Percentiles rank a stretch among this genome's conserved stretches.
phyloP scores from a whole-genome alignment of 2,113 vertebrate species.

The Atractosteus spatula region DNA sequence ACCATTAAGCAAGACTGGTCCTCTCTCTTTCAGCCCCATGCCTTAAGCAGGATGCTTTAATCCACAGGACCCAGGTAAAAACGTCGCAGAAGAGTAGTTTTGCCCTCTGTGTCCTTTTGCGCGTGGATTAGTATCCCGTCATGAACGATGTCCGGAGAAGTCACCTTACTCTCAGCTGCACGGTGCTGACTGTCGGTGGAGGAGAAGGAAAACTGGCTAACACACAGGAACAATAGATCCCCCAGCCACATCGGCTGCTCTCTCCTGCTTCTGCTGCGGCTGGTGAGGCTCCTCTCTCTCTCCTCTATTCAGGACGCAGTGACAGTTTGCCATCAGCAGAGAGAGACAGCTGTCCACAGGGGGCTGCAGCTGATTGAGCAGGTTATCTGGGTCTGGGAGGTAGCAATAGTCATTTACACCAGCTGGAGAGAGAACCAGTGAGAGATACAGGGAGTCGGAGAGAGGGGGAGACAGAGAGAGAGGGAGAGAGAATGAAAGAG shows the following conservation, averaged over 20 bases:
- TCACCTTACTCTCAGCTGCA: conserved; percentile 38
- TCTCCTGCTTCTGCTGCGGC: conserved; percentile 33
- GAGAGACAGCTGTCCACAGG: conserved; percentile 65
- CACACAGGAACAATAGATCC: conserved; percentile 72
- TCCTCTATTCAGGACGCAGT: conserved; percentile 55
- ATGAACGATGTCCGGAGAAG: conserved; percentile 14
- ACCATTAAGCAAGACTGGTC: conserved; percentile 40
- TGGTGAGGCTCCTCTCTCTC: conserved; percentile 27
- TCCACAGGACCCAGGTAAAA: conserved; percentile 38
- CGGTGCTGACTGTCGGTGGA: conserved; percentile 56
- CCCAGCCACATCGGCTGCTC: conserved; percentile 38
- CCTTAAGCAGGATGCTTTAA: conserved; percentile 63
- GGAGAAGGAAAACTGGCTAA: conserved; percentile 54
- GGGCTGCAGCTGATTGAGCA: conserved; percentile 72
- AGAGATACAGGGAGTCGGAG: conserved; percentile 32
- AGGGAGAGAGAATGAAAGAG: conserved; percentile 45
- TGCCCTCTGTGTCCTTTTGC: too few species aligned
- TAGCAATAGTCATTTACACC: conserved; percentile 66
- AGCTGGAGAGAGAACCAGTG: conserved; percentile 56
- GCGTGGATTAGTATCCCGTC: conserved; percentile 33
- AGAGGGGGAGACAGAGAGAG: conserved; percentile 38
- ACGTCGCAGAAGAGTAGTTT: conserved; percentile 1
- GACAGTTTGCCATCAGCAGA: conserved; percentile 62
- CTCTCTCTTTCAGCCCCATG: conserved; percentile 71
- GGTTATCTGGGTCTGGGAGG: conserved; percentile 63